These are phyloP conservation scores for Picathartes gymnocephalus DNA, from an alignment of 2,113 vertebrate genomes.

Conservation along the genomic window DNA sequence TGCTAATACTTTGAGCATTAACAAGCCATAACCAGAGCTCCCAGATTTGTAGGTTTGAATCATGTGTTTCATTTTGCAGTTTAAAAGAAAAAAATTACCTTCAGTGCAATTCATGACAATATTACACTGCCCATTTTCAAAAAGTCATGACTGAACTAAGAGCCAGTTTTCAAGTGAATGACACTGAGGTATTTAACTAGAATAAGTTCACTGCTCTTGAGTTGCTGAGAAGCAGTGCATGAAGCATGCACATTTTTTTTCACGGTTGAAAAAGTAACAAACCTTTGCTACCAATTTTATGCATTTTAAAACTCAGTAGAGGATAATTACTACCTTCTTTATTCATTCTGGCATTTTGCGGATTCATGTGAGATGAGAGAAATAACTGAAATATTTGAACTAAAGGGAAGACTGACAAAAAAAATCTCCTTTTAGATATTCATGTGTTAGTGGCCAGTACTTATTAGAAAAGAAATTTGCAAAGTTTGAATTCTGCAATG, in stretches of 20 bases:
- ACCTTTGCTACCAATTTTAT: slow-evolving; percentile 15
- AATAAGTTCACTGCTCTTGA: slow-evolving; percentile 17
- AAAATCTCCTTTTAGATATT: background rate
- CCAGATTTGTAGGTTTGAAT: background rate
- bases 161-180: slow-evolving; percentile 29
- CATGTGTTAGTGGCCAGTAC: background rate
- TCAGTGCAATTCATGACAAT: background rate
- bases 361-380: background rate
- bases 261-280: slow-evolving; percentile 23
- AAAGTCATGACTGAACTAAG: background rate
- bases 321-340: background rate
- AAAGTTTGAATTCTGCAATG: background rate
- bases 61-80: background rate
- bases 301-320: slow-evolving; percentile 16
- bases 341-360: background rate
- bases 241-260: slow-evolving; percentile 42
- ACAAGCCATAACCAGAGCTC: background rate
- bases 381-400: background rate
- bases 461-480: background rate
- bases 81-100: background rate
- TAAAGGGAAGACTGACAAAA: background rate
- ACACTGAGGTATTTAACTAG: slow-evolving; percentile 42
- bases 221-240: slow-evolving; percentile 45
- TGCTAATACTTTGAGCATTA: background rate
- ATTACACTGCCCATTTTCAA: background rate